Conservation (phyloP, 2,797 vertebrate genomes). For the Diceros bicornis region DNA sequence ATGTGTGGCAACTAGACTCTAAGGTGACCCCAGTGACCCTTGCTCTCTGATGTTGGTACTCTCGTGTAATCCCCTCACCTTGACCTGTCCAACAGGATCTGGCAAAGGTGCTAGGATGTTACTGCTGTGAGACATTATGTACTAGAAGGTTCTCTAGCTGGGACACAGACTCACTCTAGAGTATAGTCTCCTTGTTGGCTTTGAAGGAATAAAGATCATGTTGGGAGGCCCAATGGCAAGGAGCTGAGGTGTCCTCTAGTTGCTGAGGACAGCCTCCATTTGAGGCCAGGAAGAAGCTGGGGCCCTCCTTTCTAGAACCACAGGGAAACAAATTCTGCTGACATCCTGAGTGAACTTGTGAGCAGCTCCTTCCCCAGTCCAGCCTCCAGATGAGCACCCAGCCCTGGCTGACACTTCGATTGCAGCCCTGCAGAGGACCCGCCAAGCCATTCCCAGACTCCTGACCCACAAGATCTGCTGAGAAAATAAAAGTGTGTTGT, state of each 20-base stretch:
- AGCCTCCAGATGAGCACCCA: fast-evolving
- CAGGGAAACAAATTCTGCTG: fast-evolving
- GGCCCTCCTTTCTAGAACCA: fast-evolving
- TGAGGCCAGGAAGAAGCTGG: not conserved
- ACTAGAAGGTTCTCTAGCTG: not conserved
- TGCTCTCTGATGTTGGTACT: not conserved
- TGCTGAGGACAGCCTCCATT: not conserved
- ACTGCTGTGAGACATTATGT: fast-evolving
- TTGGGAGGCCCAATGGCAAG: fast-evolving
- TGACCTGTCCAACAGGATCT: not conserved
- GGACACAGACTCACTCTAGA: fast-evolving
- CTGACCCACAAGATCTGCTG: fast-evolving
- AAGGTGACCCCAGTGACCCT: too few species aligned
- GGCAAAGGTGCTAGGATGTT: fast-evolving
- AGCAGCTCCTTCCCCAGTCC: not conserved
- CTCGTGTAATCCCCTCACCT: not conserved
- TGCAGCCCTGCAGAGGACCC: fast-evolving
- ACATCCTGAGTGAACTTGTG: fast-evolving
- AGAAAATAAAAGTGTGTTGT: fast-evolving
- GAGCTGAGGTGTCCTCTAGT: not conserved
- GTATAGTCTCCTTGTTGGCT: not conserved
- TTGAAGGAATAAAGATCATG: fast-evolving
- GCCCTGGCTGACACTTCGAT: not conserved
- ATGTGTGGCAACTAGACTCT: fast-evolving
- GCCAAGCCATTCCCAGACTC: fast-evolving